These are phyloP conservation scores for Uromys caudimaculatus DNA, from an alignment of 2,797 vertebrate genomes.

Conservation along the genomic window DNA sequence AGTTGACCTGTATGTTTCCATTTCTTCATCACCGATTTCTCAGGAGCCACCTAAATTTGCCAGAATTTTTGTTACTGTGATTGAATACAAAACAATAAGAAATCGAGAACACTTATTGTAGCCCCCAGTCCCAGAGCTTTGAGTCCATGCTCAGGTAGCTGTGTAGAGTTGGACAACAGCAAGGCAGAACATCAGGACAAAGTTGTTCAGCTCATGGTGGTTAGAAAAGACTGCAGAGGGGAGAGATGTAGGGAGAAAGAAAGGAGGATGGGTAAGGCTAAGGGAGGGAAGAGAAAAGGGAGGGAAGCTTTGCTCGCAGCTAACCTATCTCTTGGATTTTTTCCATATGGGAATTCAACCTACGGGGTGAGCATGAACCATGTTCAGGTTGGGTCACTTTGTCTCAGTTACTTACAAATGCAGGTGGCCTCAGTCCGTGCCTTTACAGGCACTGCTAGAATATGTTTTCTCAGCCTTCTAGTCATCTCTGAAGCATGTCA, in stretches of 20 bases:
- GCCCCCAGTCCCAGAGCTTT: neutral
- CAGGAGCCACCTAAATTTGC: neutral
- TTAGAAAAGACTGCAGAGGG: neutral
- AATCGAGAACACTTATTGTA: too few species aligned
- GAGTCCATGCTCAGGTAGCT: too few species aligned
- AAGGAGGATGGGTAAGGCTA: neutral
- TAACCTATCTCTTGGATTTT: neutral
- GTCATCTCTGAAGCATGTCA: neutral
- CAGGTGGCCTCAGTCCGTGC: neutral
- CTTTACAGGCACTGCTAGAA: neutral
- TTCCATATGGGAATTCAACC: neutral
- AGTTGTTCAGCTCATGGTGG: neutral
- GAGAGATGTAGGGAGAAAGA: neutral
- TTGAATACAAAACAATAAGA: neutral
- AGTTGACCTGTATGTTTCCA: neutral
- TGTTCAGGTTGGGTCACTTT: neutral
- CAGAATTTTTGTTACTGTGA: neutral
- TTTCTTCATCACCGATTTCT: neutral
- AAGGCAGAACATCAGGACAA: too few species aligned
- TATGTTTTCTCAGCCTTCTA: neutral
- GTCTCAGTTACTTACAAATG: neutral
- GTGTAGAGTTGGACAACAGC: neutral
- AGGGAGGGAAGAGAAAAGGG: neutral
- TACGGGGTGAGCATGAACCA: too few species aligned
- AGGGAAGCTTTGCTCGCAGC: too few species aligned